Evolutionary conservation across 2,113 vertebrate genomes (phyloP).

Genomic region (Oryzias javanicus): DNA sequence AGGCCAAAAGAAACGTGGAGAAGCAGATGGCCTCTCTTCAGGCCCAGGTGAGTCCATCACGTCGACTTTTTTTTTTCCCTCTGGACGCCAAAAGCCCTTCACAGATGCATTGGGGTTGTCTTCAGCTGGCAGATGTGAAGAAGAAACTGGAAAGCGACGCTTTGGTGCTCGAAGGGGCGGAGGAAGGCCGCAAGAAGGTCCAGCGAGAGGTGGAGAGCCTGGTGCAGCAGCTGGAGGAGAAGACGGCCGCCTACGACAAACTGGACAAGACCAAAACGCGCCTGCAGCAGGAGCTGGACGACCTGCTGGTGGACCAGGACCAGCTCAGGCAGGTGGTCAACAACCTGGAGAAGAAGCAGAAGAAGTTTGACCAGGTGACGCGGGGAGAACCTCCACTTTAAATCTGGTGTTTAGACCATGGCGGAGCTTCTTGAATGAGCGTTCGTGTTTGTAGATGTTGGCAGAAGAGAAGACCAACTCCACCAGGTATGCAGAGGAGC

Average conservation of each 20-base stretch:
- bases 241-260: constrained; percentile 86
- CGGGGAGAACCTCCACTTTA: too few species aligned
- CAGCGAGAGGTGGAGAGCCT: constrained; percentile 87
- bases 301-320: constrained; percentile 88
- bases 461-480: constrained; percentile 86
- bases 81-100: too few species aligned
- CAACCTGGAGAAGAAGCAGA: constrained; percentile 96
- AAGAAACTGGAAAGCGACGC: constrained; percentile 90
- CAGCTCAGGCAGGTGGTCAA: constrained; percentile 88
- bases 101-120: not conserved
- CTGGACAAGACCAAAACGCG: constrained; percentile 95
- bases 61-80: not conserved
- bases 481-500: constrained; percentile 79
- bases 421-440: too few species aligned
- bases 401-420: too few species aligned
- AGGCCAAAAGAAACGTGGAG: constrained; percentile 85
- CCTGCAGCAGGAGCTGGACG: constrained; percentile 94
- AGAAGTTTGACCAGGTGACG: constrained; percentile 96
- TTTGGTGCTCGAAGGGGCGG: constrained; percentile 78
- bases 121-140: constrained; percentile 86
- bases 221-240: constrained; percentile 87
- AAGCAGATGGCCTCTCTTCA: constrained; percentile 89
- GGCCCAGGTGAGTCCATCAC: constrained; percentile 80
- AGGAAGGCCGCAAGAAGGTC: constrained; percentile 86
- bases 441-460: constrained; percentile 76